Base-by-base conservation (phyloP, 1,140 invertebrate genomes). In the Cepaea nemoralis region DNA sequence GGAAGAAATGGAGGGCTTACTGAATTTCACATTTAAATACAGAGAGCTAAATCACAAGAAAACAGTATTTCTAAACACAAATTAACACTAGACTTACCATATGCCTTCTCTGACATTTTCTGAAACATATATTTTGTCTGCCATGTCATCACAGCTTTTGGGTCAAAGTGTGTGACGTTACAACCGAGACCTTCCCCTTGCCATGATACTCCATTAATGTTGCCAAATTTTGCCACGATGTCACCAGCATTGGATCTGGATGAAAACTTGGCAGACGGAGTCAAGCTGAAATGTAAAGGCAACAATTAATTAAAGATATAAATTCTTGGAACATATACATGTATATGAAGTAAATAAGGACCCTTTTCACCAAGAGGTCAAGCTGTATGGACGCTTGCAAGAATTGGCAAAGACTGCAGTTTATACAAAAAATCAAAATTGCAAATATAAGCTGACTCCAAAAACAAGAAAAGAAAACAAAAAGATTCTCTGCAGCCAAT, bases 51-150 rank as follows among this genome's bases (percentile, higher is more conserved):
- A 14, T 12, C 8, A 10, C 24, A 66, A 33, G 24, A 69, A 27
- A 33, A 33, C 31, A 10, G 5, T 8, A 8, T 27, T 66, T 8
- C 59, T 66, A 35, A 3, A 69, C 31, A 35, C 16, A 39, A 33
- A 69, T n/a, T n/a, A 55, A 39, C n/a, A 27, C 31, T 40, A 27
- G 76, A 40, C 35, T 80, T 39, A 80, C 78, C 78, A 27, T 8
- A 27, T 12, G 45, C 69, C 40, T 73, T 80, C 14, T 80, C 67
- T 1, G 42, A 55, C 67, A 71, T 48, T 73, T 80, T 80, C 33
- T 80, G 78, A 55, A 80, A 80, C 78, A 80, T 80, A 35, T 80
- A 80, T 39, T 80, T 80, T n/a, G n/a, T 39, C 3, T 50, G 31
- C 14, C 5, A 6, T 2, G 19, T 37, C 31, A 80, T 39, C 22